Conservation (phyloP, 2,888 invertebrate genomes). For the Lordiphosa fenestrarum region DNA sequence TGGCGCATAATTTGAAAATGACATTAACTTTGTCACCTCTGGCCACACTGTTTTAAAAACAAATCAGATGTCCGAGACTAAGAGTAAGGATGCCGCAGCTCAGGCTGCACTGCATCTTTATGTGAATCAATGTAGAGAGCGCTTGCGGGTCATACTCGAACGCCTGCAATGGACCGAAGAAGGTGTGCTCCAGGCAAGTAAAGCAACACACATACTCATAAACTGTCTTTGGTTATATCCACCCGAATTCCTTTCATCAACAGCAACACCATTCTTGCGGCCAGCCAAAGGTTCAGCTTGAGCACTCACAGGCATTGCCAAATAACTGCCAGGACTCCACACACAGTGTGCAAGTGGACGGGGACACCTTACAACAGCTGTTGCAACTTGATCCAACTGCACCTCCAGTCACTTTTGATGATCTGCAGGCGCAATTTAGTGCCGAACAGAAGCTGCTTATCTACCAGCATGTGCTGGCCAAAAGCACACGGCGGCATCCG, state of each 20-base stretch:
- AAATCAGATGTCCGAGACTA: no score
- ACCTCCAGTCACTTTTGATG: constrained; percentile 50
- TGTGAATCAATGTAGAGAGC: constrained; percentile 35
- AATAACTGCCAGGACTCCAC: constrained; percentile 17
- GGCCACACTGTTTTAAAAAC: no score
- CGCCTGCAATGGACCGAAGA: constrained; percentile 66
- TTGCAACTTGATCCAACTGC: constrained; percentile 20
- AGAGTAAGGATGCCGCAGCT: constrained; percentile 44
- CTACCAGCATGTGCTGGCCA: constrained; percentile 67
- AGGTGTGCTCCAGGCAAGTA: constrained; percentile 47
- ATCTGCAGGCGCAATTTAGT: constrained; percentile 64
- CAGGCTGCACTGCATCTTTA: constrained; percentile 36
- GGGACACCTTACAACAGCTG: constrained; percentile 30
- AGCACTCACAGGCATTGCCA: constrained; percentile 11
- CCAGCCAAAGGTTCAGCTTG: no score
- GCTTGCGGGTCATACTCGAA: constrained; percentile 51
- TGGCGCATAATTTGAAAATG: no score
- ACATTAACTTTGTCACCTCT: no score
- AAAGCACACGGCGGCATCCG: constrained; percentile 8
- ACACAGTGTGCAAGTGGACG: constrained; percentile 28
- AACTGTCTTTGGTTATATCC: background rate
- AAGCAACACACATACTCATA: background rate
- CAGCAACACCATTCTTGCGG: background rate
- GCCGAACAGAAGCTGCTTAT: constrained; percentile 63
- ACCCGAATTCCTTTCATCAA: background rate